Percentiles rank a stretch among this genome's conserved stretches.
Conservation (phyloP, 2,888 invertebrate species). For the Cantharis rufa region DNA sequence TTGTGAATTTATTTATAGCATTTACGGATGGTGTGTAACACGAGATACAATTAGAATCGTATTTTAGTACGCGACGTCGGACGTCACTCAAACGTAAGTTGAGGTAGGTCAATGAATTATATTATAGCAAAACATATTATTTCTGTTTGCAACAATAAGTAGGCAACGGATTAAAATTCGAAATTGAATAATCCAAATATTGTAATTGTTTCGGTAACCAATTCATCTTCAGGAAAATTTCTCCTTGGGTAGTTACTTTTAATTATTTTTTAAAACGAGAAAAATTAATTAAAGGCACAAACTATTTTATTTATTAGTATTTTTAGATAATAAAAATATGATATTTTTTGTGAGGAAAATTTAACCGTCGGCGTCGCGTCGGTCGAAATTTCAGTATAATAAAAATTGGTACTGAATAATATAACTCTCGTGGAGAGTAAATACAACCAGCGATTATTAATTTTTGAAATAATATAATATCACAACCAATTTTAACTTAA, state of each 20-base stretch:
- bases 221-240: not conserved
- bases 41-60: not conserved
- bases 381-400: not conserved
- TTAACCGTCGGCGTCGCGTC: not conserved
- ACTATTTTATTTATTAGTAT: no score
- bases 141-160: not conserved
- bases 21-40: not conserved
- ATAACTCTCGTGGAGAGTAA: not conserved
- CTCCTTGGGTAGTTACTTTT: not conserved
- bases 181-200: not conserved
- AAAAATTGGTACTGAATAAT: not conserved
- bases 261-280: not conserved
- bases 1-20: constrained; percentile 12
- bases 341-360: not conserved
- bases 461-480: not conserved
- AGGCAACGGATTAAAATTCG: not conserved
- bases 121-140: not conserved
- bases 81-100: constrained; percentile 31
- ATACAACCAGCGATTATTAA: not conserved
- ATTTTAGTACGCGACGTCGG: not conserved
- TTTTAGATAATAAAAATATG: no score
- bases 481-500: no score
- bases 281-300: not conserved
- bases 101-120: constrained; percentile 35
- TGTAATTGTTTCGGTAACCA: not conserved